Evolutionary conservation across 2,888 invertebrate species (phyloP).

Genomic region (Andrena camellia): DNA sequence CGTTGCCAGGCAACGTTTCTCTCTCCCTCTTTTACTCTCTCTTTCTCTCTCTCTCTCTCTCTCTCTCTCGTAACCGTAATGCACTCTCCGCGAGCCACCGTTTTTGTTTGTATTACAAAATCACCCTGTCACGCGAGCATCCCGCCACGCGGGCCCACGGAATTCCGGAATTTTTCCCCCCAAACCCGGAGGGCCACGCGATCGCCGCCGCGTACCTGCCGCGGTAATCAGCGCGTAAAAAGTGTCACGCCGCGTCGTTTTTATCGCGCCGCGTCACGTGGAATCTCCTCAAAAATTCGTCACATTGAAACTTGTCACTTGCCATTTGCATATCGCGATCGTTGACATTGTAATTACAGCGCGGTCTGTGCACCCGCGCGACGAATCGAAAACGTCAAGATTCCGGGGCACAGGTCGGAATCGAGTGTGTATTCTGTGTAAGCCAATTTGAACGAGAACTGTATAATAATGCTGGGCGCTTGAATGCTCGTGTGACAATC

Average conservation of each 20-base stretch:
- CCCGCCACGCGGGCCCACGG: slow-evolving; percentile 24
- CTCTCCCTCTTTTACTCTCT: too few species aligned
- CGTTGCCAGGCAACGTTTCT: slow-evolving; percentile 76
- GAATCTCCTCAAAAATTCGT: not conserved
- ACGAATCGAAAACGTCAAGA: not conserved
- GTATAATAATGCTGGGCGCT: not conserved
- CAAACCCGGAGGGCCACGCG: slow-evolving; percentile 37
- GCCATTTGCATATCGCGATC: slow-evolving; percentile 7
- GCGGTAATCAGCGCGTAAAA: slow-evolving; percentile 35
- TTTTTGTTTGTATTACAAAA: slow-evolving; percentile 73
- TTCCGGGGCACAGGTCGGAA: not conserved
- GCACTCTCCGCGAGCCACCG: slow-evolving; percentile 52
- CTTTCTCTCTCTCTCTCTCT: slow-evolving; percentile 21
- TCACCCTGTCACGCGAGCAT: slow-evolving; percentile 66
- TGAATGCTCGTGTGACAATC: not conserved
- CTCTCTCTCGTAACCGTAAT: slow-evolving; percentile 54
- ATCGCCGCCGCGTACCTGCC: slow-evolving; percentile 18
- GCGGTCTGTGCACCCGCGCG: not conserved
- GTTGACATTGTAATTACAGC: slow-evolving; percentile 27
- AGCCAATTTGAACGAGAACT: not conserved
- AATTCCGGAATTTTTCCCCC: slow-evolving; percentile 53
- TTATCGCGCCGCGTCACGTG: slow-evolving; percentile 17
- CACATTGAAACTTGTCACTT: slow-evolving; percentile 3
- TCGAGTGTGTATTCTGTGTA: not conserved
- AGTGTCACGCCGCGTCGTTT: slow-evolving; percentile 2